Conservation (phyloP, 2,113 vertebrate species). For the Lontra canadensis region DNA sequence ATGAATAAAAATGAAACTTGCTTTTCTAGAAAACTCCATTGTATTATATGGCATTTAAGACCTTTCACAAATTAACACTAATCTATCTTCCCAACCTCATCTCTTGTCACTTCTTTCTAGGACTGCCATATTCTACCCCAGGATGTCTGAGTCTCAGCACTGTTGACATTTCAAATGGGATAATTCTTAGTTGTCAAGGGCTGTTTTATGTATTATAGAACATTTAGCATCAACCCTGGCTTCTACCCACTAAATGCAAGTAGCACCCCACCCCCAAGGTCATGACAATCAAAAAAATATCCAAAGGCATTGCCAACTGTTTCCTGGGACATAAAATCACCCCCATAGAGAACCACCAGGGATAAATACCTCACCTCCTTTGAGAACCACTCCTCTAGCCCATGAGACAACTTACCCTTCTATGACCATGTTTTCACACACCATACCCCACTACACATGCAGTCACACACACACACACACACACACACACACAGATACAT, state of each 20-base stretch:
- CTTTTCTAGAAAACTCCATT: background rate
- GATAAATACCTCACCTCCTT: background rate
- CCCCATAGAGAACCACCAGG: background rate
- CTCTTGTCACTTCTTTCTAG: background rate
- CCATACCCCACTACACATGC: too few relatives aligned
- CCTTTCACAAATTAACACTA: background rate
- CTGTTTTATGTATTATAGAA: background rate
- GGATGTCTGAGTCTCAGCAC: background rate
- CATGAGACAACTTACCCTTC: background rate
- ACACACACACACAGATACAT: too few relatives aligned
- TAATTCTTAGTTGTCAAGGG: background rate
- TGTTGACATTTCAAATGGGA: background rate
- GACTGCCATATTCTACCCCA: background rate
- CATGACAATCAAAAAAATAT: background rate
- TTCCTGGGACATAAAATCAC: background rate
- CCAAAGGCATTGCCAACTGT: background rate
- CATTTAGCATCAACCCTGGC: background rate
- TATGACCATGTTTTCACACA: background rate
- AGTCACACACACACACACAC: too few relatives aligned
- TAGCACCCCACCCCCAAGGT: background rate
- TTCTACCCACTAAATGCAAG: background rate
- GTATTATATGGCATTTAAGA: background rate
- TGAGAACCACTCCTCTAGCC: background rate
- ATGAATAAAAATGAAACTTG: constrained; percentile 10
- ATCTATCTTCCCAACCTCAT: background rate